A percentile compares a stretch with the other conserved stretches of the same genome.
phyloP scores from a whole-genome alignment of 2,797 vertebrate species.

The Bufotes viridis region DNA sequence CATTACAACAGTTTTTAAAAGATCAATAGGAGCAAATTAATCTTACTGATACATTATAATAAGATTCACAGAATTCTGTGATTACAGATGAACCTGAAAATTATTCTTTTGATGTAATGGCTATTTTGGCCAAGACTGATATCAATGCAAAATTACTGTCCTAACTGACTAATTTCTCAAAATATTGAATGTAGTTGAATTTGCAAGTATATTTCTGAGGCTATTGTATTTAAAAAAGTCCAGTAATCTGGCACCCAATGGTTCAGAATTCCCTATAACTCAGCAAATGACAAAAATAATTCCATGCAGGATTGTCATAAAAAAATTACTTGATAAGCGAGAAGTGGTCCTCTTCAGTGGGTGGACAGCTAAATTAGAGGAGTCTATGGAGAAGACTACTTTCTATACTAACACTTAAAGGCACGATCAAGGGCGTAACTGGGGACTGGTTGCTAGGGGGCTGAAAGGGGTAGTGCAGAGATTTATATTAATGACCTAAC shows the following conservation, averaged over 20 bases:
- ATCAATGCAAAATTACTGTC: slow-evolving; percentile 29
- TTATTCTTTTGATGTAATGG: slow-evolving; percentile 65
- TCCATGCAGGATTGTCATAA: neutral
- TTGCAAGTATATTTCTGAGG: neutral
- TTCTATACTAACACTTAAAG: neutral
- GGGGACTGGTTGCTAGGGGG: no score
- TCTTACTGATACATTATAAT: slow-evolving; percentile 56
- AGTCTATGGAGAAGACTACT: neutral
- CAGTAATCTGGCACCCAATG: neutral
- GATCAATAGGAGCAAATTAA: slow-evolving; percentile 65
- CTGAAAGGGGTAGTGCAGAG: no score
- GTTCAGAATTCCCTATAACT: neutral
- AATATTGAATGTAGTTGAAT: slow-evolving; percentile 41
- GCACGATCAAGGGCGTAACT: neutral
- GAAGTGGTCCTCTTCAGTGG: neutral
- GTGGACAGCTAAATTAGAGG: neutral
- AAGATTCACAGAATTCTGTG: slow-evolving; percentile 63
- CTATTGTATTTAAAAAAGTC: neutral
- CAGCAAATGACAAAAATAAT: neutral
- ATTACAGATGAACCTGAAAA: slow-evolving; percentile 59
- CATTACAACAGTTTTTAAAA: slow-evolving; percentile 62
- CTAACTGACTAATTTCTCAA: slow-evolving; percentile 4
- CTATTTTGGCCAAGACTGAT: slow-evolving; percentile 60
- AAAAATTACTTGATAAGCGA: neutral
- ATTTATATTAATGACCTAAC: no score